phyloP scores from a whole-genome alignment of 2,888 invertebrate species.

The Drosophila multiciliata region DNA sequence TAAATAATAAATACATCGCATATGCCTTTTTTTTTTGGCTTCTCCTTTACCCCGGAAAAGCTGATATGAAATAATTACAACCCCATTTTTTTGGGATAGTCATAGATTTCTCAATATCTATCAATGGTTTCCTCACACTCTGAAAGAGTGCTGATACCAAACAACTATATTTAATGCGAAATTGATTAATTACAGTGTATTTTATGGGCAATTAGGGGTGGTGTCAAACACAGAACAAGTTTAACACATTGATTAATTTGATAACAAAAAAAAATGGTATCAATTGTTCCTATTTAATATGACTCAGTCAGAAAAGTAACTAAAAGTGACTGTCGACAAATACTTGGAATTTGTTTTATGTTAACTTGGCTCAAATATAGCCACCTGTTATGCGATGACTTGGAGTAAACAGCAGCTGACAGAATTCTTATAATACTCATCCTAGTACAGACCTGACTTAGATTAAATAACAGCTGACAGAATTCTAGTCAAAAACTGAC shows the following conservation, averaged over 20 bases:
- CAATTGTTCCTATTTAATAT: not conserved
- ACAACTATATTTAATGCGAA: not conserved
- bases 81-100: not conserved
- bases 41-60: not conserved
- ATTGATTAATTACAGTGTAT: not conserved
- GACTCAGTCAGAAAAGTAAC: conserved; percentile 23
- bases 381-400: conserved; percentile 17
- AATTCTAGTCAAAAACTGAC: conserved; percentile 13
- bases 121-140: not conserved
- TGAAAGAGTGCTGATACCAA: not conserved
- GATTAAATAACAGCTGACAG: conserved; percentile 27
- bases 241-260: conserved; percentile 35
- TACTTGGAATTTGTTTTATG: conserved; percentile 5
- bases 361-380: not conserved
- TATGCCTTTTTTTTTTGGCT: not conserved
- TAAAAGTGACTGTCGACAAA: conserved; percentile 8
- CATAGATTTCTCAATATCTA: not conserved
- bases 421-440: conserved; percentile 18
- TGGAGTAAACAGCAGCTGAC: conserved; percentile 25
- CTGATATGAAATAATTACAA: not conserved
- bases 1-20: not conserved
- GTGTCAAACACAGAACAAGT: conserved; percentile 13
- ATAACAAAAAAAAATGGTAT: conserved; percentile 19
- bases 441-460: not conserved
- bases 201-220: not conserved